These are phyloP conservation scores for Achroia grisella DNA, from an alignment of 1,140 invertebrate genomes.

Conservation along the genomic window DNA sequence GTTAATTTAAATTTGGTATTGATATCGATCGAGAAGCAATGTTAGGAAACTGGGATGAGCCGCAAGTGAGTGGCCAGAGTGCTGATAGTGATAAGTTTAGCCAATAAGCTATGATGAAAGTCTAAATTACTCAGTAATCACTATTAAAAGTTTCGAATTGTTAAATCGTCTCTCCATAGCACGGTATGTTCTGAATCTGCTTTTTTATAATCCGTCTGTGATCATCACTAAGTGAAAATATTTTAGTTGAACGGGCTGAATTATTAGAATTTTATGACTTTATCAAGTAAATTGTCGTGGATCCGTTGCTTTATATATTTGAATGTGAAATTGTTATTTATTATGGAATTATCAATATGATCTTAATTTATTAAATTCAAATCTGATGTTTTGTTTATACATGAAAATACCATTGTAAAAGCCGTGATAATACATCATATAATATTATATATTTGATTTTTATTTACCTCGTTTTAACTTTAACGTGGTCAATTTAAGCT, in stretches of 20 bases:
- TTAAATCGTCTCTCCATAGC: slow-evolving; percentile 67
- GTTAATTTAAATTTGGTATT: slow-evolving; percentile 71
- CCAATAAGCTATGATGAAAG: slow-evolving; percentile 66
- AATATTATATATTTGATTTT: slow-evolving; percentile 65
- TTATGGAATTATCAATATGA: slow-evolving; percentile 67
- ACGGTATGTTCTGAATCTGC: slow-evolving; percentile 69
- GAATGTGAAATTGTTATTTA: slow-evolving; percentile 67
- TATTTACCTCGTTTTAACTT: slow-evolving; percentile 41
- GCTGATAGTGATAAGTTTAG: slow-evolving; percentile 67
- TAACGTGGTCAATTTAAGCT: too few relatives aligned
- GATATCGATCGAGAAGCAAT: slow-evolving; percentile 69
- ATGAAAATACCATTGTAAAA: slow-evolving; percentile 69
- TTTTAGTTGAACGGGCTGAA: slow-evolving; percentile 56
- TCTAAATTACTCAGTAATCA: slow-evolving; percentile 71
- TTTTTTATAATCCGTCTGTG: slow-evolving; percentile 72
- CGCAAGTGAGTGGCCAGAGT: slow-evolving; percentile 44
- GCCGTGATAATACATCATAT: slow-evolving; percentile 70
- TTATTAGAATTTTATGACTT: slow-evolving; percentile 34
- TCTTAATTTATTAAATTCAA: slow-evolving; percentile 65
- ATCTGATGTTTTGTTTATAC: slow-evolving; percentile 70
- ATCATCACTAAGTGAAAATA: slow-evolving; percentile 65
- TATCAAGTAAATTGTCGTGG: slow-evolving; percentile 55
- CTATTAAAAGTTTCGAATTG: slow-evolving; percentile 66
- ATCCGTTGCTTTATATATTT: slow-evolving; percentile 57
- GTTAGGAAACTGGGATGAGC: slow-evolving; percentile 44